A percentile compares a stretch with the other conserved stretches of the same genome.
These are phyloP conservation scores for Lepidurus apus DNA, from an alignment of 1,140 invertebrate species.

Conservation along the genomic window DNA sequence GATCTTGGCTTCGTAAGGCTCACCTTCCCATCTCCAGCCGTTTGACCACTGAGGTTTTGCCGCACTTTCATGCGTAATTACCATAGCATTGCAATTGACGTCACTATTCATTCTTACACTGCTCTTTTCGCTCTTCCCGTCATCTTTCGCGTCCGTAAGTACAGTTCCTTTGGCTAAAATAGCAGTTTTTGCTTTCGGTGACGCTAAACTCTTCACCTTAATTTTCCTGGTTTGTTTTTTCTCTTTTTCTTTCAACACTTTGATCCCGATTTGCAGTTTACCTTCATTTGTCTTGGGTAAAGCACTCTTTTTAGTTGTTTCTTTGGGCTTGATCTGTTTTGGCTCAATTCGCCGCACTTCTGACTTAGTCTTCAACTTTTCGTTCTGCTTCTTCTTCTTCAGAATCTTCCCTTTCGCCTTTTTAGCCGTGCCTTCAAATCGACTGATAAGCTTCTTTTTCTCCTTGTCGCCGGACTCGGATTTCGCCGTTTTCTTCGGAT, in stretches of 20 bases:
- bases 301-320: background rate
- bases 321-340: background rate
- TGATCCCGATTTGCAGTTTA: background rate
- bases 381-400: constrained; percentile 35
- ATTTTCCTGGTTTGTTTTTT: constrained; percentile 9
- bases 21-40: constrained; percentile 85
- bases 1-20: constrained; percentile 73
- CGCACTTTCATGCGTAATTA: background rate
- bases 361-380: constrained; percentile 34
- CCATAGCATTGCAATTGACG: constrained; percentile 38
- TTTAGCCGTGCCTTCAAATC: constrained; percentile 32
- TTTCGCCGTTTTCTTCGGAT: background rate
- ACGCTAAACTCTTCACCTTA: background rate
- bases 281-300: background rate
- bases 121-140: background rate
- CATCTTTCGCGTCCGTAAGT: background rate
- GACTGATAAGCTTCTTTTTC: constrained; percentile 35
- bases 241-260: background rate
- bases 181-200: background rate
- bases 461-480: constrained; percentile 27
- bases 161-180: background rate
- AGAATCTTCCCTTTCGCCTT: constrained; percentile 37
- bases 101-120: constrained; percentile 27
- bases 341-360: constrained; percentile 32
- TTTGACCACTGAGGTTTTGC: constrained; percentile 61